Evolutionary conservation across 2,888 invertebrate genomes (phyloP), one percentile per base, ranked within the genome.

Genomic region (Heliconius aoede): DNA sequence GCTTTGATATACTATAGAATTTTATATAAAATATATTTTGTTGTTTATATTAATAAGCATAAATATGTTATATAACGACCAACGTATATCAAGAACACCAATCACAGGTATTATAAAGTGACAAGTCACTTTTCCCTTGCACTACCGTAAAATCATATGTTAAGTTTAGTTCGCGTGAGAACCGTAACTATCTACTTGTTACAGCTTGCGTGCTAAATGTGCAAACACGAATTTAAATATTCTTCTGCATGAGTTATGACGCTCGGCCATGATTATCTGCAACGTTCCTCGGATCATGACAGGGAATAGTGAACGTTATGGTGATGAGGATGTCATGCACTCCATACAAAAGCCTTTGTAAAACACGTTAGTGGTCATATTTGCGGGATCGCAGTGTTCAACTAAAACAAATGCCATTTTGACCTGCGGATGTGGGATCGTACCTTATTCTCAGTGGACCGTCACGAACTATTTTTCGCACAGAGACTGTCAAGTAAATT

Each of bases 201-300:
- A 85, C 84, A 84, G 84, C 85, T 88, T 86, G 89, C 88, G 88
- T 90, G 90, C 81, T 84, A 86, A 86, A 88, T 85, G 86, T 86
- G 85, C 84, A 87, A 87, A 87, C 84, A 85, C 83, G 87, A 86
- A 87, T 88, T 89, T 89, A 87, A 89, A 84, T 83, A 84, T 84
- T 81, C 81, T 81, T 79, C 82, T 76, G 74, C 80, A 85, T 86
- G 84, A 86, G 85, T 86, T 86, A 86, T 85, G 85, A 83, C 81
- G 82, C 83, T 84, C 86, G 85, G 86, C 86, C 84, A 83, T 86
- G 85, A 88, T 89, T 90, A 89, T 87, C 81, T 85, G 84, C 85
- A 85, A 65, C 81, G 83, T 84, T 78, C 87, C 89, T 87, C 28
- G 75, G 76, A 79, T 78, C 79, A 80, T 80, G 77, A 78, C 76